Evolutionary conservation across 2,888 invertebrate species (phyloP).

Genomic region (Hemithea aestivaria): DNA sequence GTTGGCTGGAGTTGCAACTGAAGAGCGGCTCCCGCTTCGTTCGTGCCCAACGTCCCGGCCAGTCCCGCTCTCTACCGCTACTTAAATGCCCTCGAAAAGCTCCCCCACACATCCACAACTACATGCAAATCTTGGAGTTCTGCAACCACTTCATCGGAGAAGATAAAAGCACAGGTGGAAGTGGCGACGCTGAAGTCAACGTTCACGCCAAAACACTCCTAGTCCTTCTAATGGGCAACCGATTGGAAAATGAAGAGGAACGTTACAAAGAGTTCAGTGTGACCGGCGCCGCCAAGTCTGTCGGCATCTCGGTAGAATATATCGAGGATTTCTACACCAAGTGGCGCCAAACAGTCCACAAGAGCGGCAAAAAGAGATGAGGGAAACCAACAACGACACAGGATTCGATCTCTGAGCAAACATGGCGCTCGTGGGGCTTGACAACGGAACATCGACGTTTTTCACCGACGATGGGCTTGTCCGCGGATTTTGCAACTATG

Average conservation of each 20-base stretch:
- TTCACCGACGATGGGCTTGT: slow-evolving; percentile 18
- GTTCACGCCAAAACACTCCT: slow-evolving; percentile 78
- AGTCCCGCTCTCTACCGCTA: slow-evolving; percentile 84
- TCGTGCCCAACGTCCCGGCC: slow-evolving; percentile 91
- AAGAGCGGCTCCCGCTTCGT: slow-evolving; percentile 92
- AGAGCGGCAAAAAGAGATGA: slow-evolving; percentile 73
- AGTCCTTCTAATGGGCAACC: slow-evolving; percentile 86
- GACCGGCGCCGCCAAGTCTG: slow-evolving; percentile 87
- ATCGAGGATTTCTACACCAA: slow-evolving; percentile 90
- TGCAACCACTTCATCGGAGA: slow-evolving; percentile 84
- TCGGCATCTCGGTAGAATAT: slow-evolving; percentile 89
- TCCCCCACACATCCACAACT: slow-evolving; percentile 79
- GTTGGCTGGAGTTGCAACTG: slow-evolving; percentile 94
- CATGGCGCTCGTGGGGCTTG: slow-evolving; percentile 21
- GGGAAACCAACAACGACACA: slow-evolving; percentile 30
- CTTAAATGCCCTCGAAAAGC: slow-evolving; percentile 67
- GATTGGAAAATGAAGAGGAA: slow-evolving; percentile 63
- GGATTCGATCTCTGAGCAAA: slow-evolving; percentile 47
- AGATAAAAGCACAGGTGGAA: slow-evolving; percentile 55
- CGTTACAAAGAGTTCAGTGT: slow-evolving; percentile 84
- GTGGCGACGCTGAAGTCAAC: slow-evolving; percentile 55
- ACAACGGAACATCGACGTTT: slow-evolving; percentile 16
- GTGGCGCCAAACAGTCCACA: slow-evolving; percentile 86
- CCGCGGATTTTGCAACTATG: slow-evolving; percentile 19
- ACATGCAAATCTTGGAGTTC: slow-evolving; percentile 90